These are phyloP conservation scores for Andinoacara biseriatus DNA, from an alignment of 2,113 vertebrate species.

Conservation along the genomic window DNA sequence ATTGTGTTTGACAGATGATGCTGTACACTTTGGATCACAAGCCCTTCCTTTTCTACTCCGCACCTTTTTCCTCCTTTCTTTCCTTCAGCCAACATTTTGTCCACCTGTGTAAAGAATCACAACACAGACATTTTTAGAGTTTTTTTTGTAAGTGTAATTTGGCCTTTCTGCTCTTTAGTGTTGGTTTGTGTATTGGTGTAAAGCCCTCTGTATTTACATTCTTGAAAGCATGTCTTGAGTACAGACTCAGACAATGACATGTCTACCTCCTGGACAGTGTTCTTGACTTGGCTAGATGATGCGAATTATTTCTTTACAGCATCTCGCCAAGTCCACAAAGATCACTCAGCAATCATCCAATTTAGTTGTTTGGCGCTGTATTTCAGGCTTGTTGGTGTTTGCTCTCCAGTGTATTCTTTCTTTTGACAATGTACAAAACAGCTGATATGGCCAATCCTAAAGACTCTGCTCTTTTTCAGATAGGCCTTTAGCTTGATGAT, in stretches of 20 bases:
- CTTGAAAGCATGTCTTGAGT: not conserved
- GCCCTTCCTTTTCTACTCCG: not conserved
- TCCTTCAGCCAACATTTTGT: not conserved
- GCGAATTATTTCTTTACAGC: not conserved
- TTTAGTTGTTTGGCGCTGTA: not conserved
- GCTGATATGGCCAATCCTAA: not conserved
- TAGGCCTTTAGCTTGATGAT: not conserved
- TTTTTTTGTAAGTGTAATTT: too few species aligned
- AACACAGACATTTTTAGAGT: not conserved
- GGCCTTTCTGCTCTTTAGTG: not conserved
- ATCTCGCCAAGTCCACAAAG: conserved; percentile 7
- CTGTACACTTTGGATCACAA: not conserved
- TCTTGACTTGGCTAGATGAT: not conserved
- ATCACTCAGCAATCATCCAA: conserved; percentile 11
- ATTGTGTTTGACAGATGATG: not conserved
- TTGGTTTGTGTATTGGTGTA: not conserved
- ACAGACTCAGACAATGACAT: not conserved
- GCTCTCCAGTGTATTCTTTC: not conserved
- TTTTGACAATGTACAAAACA: not conserved
- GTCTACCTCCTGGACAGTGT: not conserved
- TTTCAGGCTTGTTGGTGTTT: conserved; percentile 4
- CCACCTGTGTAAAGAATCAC: not conserved
- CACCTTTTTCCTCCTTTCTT: not conserved
- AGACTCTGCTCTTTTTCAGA: not conserved
- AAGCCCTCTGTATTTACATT: not conserved